Percentiles rank a stretch among this genome's conserved stretches.
Evolutionary conservation across 2,113 vertebrate genomes (phyloP).

Genomic region (Leptodactylus fuscus): DNA sequence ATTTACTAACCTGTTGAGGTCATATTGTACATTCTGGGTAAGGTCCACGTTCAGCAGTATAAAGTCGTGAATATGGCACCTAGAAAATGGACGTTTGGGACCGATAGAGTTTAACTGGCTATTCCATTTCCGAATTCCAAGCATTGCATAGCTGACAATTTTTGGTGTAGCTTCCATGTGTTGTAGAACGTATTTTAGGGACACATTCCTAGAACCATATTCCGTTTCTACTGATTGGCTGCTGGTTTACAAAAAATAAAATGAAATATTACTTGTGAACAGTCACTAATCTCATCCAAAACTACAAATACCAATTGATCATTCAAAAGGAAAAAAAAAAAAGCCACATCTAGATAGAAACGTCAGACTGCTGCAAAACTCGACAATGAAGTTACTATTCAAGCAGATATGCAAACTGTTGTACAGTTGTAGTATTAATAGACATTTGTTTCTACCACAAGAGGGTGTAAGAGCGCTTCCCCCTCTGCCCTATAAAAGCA

Average conservation of each 20-base stretch:
- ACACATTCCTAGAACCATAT: conserved; percentile 81
- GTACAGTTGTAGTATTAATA: no score
- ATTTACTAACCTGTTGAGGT: conserved; percentile 89
- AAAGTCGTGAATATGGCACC: conserved; percentile 91
- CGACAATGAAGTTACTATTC: no score
- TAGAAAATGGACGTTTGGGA: conserved; percentile 79
- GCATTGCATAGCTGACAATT: conserved; percentile 88
- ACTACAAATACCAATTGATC: no score
- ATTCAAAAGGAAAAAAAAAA: no score
- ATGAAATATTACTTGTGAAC: no score
- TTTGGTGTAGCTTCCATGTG: conserved; percentile 95
- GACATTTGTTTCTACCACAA: no score
- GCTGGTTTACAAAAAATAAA: not conserved
- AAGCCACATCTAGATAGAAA: no score
- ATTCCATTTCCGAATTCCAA: conserved; percentile 92
- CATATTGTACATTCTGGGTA: conserved; percentile 97
- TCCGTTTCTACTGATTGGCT: conserved; percentile 78
- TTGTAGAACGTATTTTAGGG: conserved; percentile 88
- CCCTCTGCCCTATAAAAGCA: no score
- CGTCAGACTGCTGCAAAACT: no score
- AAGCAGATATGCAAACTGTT: no score
- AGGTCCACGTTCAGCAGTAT: conserved; percentile 94
- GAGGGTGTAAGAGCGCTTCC: no score
- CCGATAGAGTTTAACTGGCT: conserved; percentile 76
- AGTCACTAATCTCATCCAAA: not conserved